These are phyloP conservation scores for Nicator chloris DNA, from an alignment of 2,113 vertebrate species.

Conservation along the genomic window DNA sequence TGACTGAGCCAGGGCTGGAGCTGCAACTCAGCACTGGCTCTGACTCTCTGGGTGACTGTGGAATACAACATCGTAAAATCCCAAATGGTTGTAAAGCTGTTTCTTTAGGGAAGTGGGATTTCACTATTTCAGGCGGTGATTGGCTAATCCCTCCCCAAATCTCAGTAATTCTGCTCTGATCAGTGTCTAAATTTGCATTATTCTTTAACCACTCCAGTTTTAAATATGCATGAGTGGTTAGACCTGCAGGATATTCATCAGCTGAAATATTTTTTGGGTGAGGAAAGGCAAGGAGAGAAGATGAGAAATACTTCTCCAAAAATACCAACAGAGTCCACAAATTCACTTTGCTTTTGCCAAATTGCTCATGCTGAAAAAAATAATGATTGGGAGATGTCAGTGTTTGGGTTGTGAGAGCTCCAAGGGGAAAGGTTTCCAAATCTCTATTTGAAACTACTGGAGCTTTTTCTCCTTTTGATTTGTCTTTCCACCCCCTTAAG, in stretches of 20 bases:
- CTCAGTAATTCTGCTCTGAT: not conserved
- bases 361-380: constrained; percentile 11
- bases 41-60: not conserved
- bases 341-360: not conserved
- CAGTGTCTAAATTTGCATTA: not conserved
- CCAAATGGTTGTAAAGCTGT: not conserved
- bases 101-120: not conserved
- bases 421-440: not conserved
- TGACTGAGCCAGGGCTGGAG: not conserved
- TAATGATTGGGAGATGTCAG: not conserved
- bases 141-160: not conserved
- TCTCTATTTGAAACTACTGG: not conserved
- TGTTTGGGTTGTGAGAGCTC: not conserved
- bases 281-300: not conserved
- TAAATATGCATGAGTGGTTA: not conserved
- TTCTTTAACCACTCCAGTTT: not conserved
- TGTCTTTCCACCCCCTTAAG: not conserved
- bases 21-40: not conserved
- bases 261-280: not conserved
- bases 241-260: not conserved
- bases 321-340: not conserved
- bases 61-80: not conserved
- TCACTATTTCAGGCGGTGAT: not conserved
- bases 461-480: not conserved
- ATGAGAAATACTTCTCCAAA: not conserved